Percentiles rank a stretch among this genome's conserved stretches.
phyloP scores from a whole-genome alignment of 2,888 invertebrate species.

The Drosophila bunnanda region DNA sequence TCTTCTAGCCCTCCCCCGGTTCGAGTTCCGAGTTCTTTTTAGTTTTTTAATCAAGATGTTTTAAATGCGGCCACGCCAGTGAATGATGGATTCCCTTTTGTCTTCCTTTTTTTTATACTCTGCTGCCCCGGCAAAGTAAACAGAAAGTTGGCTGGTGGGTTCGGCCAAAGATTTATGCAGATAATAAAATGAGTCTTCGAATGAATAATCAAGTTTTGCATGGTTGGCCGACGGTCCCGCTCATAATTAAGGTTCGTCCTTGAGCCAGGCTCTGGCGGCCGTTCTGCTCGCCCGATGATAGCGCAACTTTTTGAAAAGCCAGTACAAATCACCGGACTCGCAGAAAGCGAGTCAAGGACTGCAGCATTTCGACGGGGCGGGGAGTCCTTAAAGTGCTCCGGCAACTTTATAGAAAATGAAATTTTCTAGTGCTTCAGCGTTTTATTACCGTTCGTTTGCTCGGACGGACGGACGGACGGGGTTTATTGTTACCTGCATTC shows the following conservation, averaged over 20 bases:
- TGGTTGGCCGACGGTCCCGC: slow-evolving; percentile 20
- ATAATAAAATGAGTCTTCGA: slow-evolving; percentile 77
- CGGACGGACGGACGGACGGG: not conserved
- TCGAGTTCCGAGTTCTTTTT: slow-evolving; percentile 43
- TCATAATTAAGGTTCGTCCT: slow-evolving; percentile 70
- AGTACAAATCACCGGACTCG: slow-evolving; percentile 21
- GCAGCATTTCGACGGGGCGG: slow-evolving; percentile 9
- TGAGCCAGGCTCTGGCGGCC: slow-evolving; percentile 25
- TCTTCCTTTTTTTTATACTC: slow-evolving; percentile 12
- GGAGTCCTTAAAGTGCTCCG: slow-evolving; percentile 30
- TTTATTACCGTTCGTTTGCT: slow-evolving; percentile 26
- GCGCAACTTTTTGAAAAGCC: slow-evolving; percentile 45
- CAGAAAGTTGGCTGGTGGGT: slow-evolving; percentile 60
- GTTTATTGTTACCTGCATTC: slow-evolving; percentile 48
- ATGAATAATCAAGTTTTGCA: slow-evolving; percentile 71
- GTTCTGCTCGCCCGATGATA: slow-evolving; percentile 36
- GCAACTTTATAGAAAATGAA: slow-evolving; percentile 41
- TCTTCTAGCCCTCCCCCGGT: slow-evolving; percentile 35
- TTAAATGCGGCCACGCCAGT: slow-evolving; percentile 70
- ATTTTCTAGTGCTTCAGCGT: slow-evolving; percentile 48
- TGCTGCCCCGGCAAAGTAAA: slow-evolving; percentile 58
- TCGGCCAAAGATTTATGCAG: slow-evolving; percentile 74
- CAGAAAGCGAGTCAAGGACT: slow-evolving; percentile 65
- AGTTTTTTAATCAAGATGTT: slow-evolving; percentile 77
- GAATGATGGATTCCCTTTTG: slow-evolving; percentile 70